These are phyloP conservation scores for Ceyx cyanopectus DNA, from an alignment of 2,113 vertebrate genomes.

Conservation along the genomic window DNA sequence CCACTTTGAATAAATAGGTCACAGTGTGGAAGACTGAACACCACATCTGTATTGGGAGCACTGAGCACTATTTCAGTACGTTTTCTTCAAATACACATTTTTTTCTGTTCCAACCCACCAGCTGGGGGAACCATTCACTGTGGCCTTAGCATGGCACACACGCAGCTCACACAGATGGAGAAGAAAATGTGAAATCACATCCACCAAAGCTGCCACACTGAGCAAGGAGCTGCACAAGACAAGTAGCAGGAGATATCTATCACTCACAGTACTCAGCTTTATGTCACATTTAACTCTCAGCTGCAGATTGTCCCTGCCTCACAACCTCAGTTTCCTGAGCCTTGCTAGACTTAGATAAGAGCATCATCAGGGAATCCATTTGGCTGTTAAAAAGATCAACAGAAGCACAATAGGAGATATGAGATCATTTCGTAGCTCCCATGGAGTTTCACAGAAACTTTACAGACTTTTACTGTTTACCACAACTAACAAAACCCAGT, in stretches of 20 bases:
- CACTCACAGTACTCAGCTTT: background rate
- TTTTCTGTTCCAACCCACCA: background rate
- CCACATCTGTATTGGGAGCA: background rate
- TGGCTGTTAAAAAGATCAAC: background rate
- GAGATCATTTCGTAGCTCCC: background rate
- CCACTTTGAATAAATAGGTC: background rate
- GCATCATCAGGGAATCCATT: background rate
- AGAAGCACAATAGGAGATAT: background rate
- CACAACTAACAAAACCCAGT: background rate
- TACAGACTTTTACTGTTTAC: background rate
- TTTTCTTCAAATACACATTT: background rate
- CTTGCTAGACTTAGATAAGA: background rate
- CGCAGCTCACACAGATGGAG: background rate
- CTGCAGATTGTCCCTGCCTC: background rate
- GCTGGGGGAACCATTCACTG: fast-evolving
- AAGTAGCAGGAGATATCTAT: background rate
- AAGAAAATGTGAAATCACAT: background rate
- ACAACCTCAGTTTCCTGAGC: background rate
- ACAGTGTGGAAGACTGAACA: background rate
- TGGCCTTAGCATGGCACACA: background rate
- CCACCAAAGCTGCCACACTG: background rate
- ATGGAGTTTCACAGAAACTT: background rate
- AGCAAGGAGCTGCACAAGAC: background rate
- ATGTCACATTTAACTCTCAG: background rate
- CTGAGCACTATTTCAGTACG: background rate